These are phyloP conservation scores for Peromyscus maniculatus DNA, from an alignment of 2,113 vertebrate species.

Conservation along the genomic window DNA sequence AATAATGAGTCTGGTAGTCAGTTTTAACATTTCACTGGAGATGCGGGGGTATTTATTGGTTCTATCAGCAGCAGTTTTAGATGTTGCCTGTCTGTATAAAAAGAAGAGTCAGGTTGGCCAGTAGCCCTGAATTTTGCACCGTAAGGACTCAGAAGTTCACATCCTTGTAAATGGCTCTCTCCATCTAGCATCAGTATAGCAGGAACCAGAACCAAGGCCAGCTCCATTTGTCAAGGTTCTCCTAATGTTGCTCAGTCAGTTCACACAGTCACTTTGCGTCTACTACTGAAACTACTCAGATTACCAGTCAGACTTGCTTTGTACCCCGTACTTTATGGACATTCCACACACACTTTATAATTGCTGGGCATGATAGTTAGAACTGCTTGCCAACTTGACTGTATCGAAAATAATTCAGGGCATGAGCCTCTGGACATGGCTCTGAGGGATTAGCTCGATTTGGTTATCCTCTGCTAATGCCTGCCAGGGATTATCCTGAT, in stretches of 20 bases:
- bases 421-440: neutral
- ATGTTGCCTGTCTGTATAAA: neutral
- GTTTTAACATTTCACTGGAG: neutral
- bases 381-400: neutral
- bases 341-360: neutral
- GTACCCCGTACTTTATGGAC: neutral
- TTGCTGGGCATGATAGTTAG: neutral
- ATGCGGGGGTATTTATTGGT: neutral
- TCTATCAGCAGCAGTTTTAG: neutral
- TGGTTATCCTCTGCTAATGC: neutral
- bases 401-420: neutral
- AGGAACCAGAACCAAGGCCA: neutral
- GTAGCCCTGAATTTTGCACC: neutral
- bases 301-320: neutral
- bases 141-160: neutral
- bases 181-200: neutral
- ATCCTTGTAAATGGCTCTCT: neutral
- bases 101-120: neutral
- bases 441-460: neutral
- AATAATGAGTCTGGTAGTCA: neutral
- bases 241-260: fast-evolving
- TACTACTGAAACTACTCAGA: neutral
- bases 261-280: neutral
- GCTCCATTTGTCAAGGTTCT: neutral
- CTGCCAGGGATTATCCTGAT: too few relatives aligned